Percentiles rank a stretch among this genome's conserved stretches.
Evolutionary conservation across 2,888 invertebrate genomes (phyloP).

Genomic region (Clostera curtula): DNA sequence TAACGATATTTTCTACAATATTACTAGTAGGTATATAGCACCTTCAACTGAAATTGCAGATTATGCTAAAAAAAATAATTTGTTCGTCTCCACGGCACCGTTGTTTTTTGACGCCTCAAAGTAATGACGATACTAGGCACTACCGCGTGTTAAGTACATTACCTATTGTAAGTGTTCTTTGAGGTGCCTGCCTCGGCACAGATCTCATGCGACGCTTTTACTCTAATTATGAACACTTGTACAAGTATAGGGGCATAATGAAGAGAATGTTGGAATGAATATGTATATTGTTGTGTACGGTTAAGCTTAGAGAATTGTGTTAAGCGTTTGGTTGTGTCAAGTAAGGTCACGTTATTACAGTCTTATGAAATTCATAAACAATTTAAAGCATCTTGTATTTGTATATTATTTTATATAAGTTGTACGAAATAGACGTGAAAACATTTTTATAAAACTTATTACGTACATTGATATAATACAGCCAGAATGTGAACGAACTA

Average conservation of each 20-base stretch:
- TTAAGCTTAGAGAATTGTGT: slow-evolving; percentile 19
- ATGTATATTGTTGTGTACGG: slow-evolving; percentile 15
- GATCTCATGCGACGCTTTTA: slow-evolving; percentile 55
- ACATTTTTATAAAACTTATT: no score
- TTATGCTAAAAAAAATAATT: no score
- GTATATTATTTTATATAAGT: no score
- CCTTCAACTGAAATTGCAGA: no score
- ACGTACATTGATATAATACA: no score
- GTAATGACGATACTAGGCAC: slow-evolving; percentile 63
- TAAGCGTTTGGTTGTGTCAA: slow-evolving; percentile 15
- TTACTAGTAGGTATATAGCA: no score
- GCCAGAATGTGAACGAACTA: no score
- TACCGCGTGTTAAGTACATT: slow-evolving; percentile 67
- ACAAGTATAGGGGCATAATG: slow-evolving; percentile 20
- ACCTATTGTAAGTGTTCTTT: slow-evolving; percentile 71
- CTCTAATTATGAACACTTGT: slow-evolving; percentile 61
- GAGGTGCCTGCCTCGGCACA: slow-evolving; percentile 50
- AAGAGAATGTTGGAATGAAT: slow-evolving; percentile 18
- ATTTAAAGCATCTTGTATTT: no score
- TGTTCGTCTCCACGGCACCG: slow-evolving; percentile 33
- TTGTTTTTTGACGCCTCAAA: slow-evolving; percentile 46
- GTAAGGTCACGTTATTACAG: no score
- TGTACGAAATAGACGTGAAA: no score
- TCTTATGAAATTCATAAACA: no score
- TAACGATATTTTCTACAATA: no score